Percentiles rank a stretch among this genome's conserved stretches.
These are phyloP conservation scores for Eurytoma californica DNA, from an alignment of 2,888 invertebrate species.

Conservation along the genomic window DNA sequence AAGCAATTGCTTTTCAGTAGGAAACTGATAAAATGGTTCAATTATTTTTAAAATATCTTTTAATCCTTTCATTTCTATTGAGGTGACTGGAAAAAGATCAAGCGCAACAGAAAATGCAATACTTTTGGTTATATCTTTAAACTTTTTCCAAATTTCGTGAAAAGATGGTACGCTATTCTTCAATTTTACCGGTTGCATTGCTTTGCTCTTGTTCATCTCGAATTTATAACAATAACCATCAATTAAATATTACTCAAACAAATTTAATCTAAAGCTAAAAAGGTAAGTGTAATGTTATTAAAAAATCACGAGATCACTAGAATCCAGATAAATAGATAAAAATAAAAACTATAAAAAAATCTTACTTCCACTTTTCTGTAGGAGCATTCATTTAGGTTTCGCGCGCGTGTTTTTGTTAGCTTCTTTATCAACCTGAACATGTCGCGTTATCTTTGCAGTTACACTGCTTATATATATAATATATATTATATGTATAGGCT, in stretches of 20 bases:
- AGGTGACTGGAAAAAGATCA: constrained; percentile 50
- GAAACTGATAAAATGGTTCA: constrained; percentile 55
- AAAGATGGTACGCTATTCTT: constrained; percentile 40
- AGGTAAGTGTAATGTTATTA: not conserved
- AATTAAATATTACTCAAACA: constrained; percentile 16
- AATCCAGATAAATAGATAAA: constrained; percentile 20
- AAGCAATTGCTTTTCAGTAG: constrained; percentile 50
- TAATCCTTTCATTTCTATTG: constrained; percentile 42
- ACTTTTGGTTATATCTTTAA: constrained; percentile 50
- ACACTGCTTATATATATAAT: too few species aligned
- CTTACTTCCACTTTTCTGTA: constrained; percentile 23
- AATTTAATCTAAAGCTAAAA: constrained; percentile 21
- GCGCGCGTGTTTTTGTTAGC: constrained; percentile 40
- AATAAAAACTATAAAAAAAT: not conserved
- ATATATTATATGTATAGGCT: too few species aligned
- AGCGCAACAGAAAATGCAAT: constrained; percentile 47
- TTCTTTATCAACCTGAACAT: constrained; percentile 29
- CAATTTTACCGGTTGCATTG: constrained; percentile 36
- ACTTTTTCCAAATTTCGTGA: constrained; percentile 51
- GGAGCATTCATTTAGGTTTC: constrained; percentile 27
- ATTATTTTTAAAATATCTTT: constrained; percentile 37
- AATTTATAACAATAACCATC: not conserved
- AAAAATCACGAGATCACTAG: constrained; percentile 22
- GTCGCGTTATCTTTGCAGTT: not conserved
- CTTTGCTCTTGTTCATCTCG: constrained; percentile 29